A percentile compares a stretch with the other conserved stretches of the same genome.
Evolutionary conservation across 2,888 invertebrate genomes (phyloP).

Genomic region (Eupithecia abbreviata): DNA sequence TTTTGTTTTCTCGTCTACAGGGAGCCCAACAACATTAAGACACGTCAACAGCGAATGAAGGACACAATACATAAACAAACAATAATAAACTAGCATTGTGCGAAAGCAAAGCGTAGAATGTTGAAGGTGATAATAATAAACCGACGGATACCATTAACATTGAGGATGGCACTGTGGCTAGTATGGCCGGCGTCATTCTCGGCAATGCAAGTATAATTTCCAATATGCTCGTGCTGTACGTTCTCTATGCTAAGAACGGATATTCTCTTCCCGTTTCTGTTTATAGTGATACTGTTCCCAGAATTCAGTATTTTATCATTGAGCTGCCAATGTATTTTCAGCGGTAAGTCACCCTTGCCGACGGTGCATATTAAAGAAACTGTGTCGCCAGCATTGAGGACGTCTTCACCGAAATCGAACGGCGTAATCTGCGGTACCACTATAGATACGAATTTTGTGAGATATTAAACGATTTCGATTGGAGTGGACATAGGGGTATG

Average conservation of each 20-base stretch:
- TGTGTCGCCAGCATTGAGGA: conserved; percentile 88
- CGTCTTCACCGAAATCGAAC: conserved; percentile 90
- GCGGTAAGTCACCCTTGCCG: conserved; percentile 88
- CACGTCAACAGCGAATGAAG: conserved; percentile 23
- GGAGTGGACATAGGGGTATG: not conserved
- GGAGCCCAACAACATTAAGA: not conserved
- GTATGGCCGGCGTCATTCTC: conserved; percentile 86
- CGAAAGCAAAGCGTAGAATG: conserved; percentile 57
- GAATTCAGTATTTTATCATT: conserved; percentile 82
- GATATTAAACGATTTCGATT: not conserved
- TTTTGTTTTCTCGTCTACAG: not conserved
- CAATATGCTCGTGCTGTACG: conserved; percentile 84
- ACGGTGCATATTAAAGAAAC: conserved; percentile 88
- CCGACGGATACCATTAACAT: conserved; percentile 86
- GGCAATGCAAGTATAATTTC: conserved; percentile 86
- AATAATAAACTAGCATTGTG: conserved; percentile 53
- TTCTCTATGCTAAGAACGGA: conserved; percentile 87
- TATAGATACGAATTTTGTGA: conserved; percentile 59
- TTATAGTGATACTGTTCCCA: conserved; percentile 84
- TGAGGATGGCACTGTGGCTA: conserved; percentile 86
- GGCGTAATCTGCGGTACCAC: conserved; percentile 92
- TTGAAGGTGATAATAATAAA: conserved; percentile 28
- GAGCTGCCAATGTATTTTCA: conserved; percentile 88
- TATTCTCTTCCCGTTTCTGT: conserved; percentile 85
- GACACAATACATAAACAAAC: conserved; percentile 38